Evolutionary conservation across 1,140 invertebrate species (phyloP), one percentile per base, ranked within the genome.

Genomic region (Andrena cerasifolii): DNA sequence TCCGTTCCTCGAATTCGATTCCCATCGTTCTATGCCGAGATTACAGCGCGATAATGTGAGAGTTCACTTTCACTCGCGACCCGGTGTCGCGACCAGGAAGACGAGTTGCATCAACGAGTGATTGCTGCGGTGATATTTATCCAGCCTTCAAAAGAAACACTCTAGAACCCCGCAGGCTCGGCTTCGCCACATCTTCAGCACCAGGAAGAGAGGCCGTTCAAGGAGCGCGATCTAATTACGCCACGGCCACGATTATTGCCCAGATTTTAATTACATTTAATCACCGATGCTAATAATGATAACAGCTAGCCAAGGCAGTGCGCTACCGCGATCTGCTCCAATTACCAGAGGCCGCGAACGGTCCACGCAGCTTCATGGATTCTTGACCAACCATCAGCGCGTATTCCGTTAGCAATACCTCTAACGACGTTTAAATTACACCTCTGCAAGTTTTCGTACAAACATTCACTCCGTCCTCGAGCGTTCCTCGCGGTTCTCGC

Each of bases 51-150:
- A 79, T 79, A 76, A 78, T 49, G 61, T 47, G 73, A 62, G 62
- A 83, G 78, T 89, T 88, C 80, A 86, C 90, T 91, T 90, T 91
- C 90, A 89, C 90, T 86, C 62, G 59, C 68, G 79, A 87, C 80
- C 81, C 65, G 77, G 56, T 80, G 79, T 84, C 78, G 73, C 83
- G 82, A 89, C 82, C 81, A 89, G 87, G 89, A 89, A 89, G 87
- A 88, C 79, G 79, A 40, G 83, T 82, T 79, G 78, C 78, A 74
- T 86, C 80, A 84, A 83, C 77, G 78, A 83, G 82, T 85, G 81
- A 82, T 86, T 81, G 65, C 62, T 53, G 51, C 28, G 61, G 43
- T 21, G 75, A 73, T 84, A 68, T 80, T 68, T 83, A 61, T 73
- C 16, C 51, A 75, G 49, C 78, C 78, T 84, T 85, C 83, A 28